These are phyloP conservation scores for Siniperca obscura DNA, from an alignment of 2,797 vertebrate species.

Conservation along the genomic window DNA sequence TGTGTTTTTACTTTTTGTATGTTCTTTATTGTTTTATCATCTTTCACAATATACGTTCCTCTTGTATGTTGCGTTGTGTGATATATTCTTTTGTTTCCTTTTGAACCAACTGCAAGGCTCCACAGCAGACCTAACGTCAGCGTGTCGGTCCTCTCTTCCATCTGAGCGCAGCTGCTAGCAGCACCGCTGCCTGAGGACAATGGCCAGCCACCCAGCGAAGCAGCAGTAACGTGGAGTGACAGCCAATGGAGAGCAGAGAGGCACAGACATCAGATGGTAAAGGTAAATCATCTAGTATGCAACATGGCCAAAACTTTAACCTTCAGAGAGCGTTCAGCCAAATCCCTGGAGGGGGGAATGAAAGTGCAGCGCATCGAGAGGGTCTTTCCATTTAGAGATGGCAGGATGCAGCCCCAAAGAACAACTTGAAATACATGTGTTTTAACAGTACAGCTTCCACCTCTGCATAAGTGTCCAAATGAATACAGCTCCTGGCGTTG, in stretches of 20 bases:
- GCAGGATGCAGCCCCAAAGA: slow-evolving; percentile 52
- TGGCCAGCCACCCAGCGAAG: slow-evolving; percentile 30
- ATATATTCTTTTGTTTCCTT: slow-evolving; percentile 64
- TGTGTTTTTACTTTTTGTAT: not conserved
- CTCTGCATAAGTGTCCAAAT: slow-evolving; percentile 37
- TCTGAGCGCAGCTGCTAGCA: slow-evolving; percentile 64
- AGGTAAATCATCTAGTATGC: slow-evolving; percentile 61
- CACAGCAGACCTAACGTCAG: slow-evolving; percentile 21
- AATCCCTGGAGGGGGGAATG: slow-evolving; percentile 25
- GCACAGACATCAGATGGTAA: slow-evolving; percentile 51
- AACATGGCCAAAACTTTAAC: slow-evolving; percentile 49
- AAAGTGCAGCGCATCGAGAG: slow-evolving; percentile 32
- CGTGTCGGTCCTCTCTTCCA: slow-evolving; percentile 32
- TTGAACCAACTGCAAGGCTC: slow-evolving; percentile 34
- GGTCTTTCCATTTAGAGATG: slow-evolving; percentile 38
- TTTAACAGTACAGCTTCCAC: slow-evolving; percentile 50
- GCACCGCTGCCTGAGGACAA: slow-evolving; percentile 59
- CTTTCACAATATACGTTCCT: not conserved
- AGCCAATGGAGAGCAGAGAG: slow-evolving; percentile 50
- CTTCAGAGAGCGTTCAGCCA: slow-evolving; percentile 50
- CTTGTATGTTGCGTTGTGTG: not conserved
- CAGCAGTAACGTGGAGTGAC: slow-evolving; percentile 67
- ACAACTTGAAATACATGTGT: slow-evolving; percentile 44
- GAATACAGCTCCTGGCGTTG: slow-evolving; percentile 33
- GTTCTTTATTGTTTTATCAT: not conserved